Evolutionary conservation across 2,888 invertebrate species (phyloP), one percentile per base, ranked within the genome.

Genomic region (Rhaphigaster nebulosa): DNA sequence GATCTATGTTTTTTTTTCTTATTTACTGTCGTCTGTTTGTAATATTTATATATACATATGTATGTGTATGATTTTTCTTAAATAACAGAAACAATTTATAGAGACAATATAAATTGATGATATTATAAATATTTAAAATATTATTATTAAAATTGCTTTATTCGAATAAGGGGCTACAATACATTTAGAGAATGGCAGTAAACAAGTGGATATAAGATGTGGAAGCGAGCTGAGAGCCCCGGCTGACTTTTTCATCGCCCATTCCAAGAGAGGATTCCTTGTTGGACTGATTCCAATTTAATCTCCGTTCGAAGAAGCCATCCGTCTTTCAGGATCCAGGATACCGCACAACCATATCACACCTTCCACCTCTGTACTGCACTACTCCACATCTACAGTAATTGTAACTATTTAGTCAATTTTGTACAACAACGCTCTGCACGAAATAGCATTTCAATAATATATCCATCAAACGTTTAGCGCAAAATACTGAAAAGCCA

Each of bases 251-350:
- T 84, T 84, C 84, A 84, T 84, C 84, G 26, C 45, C 80, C 84
- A 2, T 12, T 45, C 45, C 45, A 45, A 26, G n/a, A 45, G 45
- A 50, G n/a, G 84, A 45, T 45, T 45, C 84, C 84, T 45, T n/a
- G 18, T 84, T 84, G 84, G 84, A 84, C 84, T 84, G 34, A 84
- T 84, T 84, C 84, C 84, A 84, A 84, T 84, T 84, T 84, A 84
- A 84, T 84, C 84, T 84, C 84, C 45, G 84, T 84, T 84, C 45
- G 26, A 84, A 84, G 84, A 15, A 45, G n/a, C 84, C 45, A 84
- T 84, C 84, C 84, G 50, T 84, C 84, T 45, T 23, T 18, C 13
- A 41, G 26, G 80, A 65, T 29, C 70, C 26, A 8, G 70, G 70
- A 10, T 38, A 76, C 20, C 65, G 15, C 65, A 29, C 65, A 15